Percentiles rank a stretch among this genome's conserved stretches.
Evolutionary conservation across 53 echinoderm and acorn worm species (phyloP).

Genomic region (Temnopleurus reevesii): DNA sequence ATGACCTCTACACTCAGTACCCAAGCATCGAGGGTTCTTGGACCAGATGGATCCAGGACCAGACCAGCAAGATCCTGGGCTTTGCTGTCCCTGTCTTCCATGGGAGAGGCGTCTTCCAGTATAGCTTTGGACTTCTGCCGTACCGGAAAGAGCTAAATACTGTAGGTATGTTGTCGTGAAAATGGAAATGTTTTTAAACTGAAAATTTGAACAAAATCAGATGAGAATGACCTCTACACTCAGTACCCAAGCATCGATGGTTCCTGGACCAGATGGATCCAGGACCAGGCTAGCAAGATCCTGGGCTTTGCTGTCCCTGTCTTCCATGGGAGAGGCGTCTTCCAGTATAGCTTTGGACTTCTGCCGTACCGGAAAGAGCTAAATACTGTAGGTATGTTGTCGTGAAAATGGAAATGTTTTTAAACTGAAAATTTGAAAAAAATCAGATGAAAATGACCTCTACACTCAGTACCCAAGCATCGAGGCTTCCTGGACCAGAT

Average conservation of each 20-base stretch:
- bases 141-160: slow-evolving; percentile 82
- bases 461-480: slow-evolving; percentile 79
- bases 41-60: slow-evolving; percentile 68
- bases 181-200: neutral
- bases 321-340: slow-evolving; percentile 82
- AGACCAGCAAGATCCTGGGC: slow-evolving; percentile 62
- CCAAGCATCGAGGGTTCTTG: slow-evolving; percentile 72
- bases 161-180: slow-evolving; percentile 68
- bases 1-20: slow-evolving; percentile 81
- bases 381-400: slow-evolving; percentile 80
- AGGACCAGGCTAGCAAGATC: slow-evolving; percentile 55
- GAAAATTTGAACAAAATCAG: too few relatives aligned
- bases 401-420: neutral
- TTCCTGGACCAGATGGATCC: slow-evolving; percentile 64
- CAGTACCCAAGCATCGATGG: slow-evolving; percentile 80
- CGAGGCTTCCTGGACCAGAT: slow-evolving; percentile 63
- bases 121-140: slow-evolving; percentile 75
- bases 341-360: slow-evolving; percentile 77
- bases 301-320: slow-evolving; percentile 76
- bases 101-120: slow-evolving; percentile 85
- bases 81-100: slow-evolving; percentile 77
- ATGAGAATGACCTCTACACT: slow-evolving; percentile 83
- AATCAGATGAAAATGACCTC: slow-evolving; percentile 89
- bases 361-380: slow-evolving; percentile 83
- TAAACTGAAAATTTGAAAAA: too few relatives aligned